Base-by-base conservation (phyloP, 1,140 invertebrate genomes). In the Drosophila micromelanica region DNA sequence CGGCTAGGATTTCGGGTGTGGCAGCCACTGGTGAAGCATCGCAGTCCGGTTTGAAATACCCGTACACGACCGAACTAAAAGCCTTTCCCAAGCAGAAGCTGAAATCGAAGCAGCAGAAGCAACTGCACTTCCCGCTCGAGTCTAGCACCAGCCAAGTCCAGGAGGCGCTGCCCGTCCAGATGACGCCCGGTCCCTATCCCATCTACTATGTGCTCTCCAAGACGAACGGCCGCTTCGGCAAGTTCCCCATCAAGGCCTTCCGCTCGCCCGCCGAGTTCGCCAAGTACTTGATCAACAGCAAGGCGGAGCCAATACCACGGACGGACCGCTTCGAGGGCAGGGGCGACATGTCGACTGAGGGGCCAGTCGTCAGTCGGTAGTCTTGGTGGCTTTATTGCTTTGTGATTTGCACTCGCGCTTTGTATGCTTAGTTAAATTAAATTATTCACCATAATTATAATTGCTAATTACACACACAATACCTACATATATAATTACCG, bases 201-300 rank as follows among this genome's bases (percentile, higher is more conserved):
- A 62, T 92, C 35, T 92, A 91, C 70, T 92, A 92, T 59, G 85
- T 80, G 63, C 63, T 92, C 20, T 76, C 91, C 62, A 85, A 87
- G 73, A 87, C 74, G 17, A 92, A 92, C 71, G 91, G 91, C 2
- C 89, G 82, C 40, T 92, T 92, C 48, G 91, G 91, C 62, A 92
- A 92, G 52, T 91, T 87, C 56, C 90, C 90, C 23, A 78, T 91
- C 55, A 91, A 91, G 54, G 68, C 84, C 13, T 91, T 91, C 51
- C 46, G 78, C 46, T 80, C 75, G 48, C 75, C 80, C 5, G 60
- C 73, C 40, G 84, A 89, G 15, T 90, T 91, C 68, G 74, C 72
- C 49, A 91, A 91, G 60, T 91, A 91, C 57, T 64, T 91, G 51
- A 51, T 80, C 35, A 91, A 91, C 54, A 87, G 73, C 74, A 91